phyloP scores from a whole-genome alignment of 2,797 vertebrate species.

The Gymnocypris eckloni region DNA sequence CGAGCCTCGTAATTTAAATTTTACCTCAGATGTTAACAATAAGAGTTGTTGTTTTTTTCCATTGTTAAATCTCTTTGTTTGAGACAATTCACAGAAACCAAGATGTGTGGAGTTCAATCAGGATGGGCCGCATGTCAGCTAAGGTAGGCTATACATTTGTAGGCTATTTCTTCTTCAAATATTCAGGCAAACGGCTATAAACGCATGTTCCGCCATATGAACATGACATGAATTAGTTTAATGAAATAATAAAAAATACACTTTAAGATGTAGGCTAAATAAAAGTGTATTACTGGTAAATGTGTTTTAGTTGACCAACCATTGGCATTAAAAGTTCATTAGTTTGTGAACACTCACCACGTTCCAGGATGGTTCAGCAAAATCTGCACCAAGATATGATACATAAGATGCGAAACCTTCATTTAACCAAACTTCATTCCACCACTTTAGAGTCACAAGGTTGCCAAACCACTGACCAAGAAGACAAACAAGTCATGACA shows the following conservation, averaged over 20 bases:
- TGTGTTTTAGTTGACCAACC: not conserved
- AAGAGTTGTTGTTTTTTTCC: not conserved
- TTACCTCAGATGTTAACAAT: not conserved
- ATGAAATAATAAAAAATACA: not conserved
- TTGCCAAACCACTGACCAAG: constrained; percentile 91
- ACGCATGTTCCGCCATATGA: not conserved
- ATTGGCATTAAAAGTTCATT: not conserved
- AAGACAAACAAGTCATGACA: not conserved
- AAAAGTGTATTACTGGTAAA: not conserved
- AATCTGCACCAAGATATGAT: constrained; percentile 85
- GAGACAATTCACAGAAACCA: not conserved
- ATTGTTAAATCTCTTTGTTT: not conserved
- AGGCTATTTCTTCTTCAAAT: not conserved
- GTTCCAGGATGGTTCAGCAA: constrained; percentile 68
- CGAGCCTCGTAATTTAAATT: not conserved
- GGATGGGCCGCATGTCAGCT: not conserved
- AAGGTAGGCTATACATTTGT: not conserved
- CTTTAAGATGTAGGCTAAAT: not conserved
- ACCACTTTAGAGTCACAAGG: constrained; percentile 91
- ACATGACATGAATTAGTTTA: not conserved
- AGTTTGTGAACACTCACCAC: constrained; percentile 23
- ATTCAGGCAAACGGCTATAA: not conserved
- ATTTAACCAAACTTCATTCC: constrained; percentile 96
- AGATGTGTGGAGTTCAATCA: not conserved
- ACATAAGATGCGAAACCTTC: constrained; percentile 95